Evolutionary conservation across 2,888 invertebrate species (phyloP).

Genomic region (Drosophila flavopinicola): DNA sequence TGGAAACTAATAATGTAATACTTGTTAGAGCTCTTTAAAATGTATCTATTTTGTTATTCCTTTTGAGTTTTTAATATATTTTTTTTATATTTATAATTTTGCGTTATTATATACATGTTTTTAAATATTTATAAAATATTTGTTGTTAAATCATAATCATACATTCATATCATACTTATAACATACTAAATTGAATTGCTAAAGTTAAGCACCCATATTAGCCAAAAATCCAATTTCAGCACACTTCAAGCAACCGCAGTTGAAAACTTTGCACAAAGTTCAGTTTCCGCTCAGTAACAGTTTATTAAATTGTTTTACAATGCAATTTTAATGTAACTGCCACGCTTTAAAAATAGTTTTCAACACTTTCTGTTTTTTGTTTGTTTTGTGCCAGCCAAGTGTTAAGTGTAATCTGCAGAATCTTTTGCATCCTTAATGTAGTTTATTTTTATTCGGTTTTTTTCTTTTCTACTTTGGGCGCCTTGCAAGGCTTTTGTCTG

Average conservation of each 20-base stretch:
- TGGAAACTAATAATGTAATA: too few species aligned
- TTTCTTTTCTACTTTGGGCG: constrained; percentile 7
- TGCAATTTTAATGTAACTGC: constrained; percentile 20
- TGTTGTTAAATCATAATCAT: too few species aligned
- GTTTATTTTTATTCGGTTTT: constrained; percentile 10
- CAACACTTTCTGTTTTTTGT: background rate
- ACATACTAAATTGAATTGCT: background rate
- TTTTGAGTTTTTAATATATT: too few species aligned
- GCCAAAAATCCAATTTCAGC: background rate
- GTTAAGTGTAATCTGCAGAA: constrained; percentile 18
- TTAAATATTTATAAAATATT: too few species aligned
- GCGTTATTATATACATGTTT: too few species aligned
- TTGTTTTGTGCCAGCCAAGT: constrained; percentile 10
- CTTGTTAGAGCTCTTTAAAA: too few species aligned
- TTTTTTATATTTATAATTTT: too few species aligned
- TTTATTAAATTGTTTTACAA: constrained; percentile 22
- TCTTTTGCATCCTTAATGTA: constrained; percentile 18
- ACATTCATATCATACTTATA: too few species aligned
- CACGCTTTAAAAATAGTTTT: constrained; percentile 20
- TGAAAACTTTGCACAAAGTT: constrained; percentile 1
- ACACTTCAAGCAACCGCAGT: background rate
- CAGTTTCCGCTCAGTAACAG: background rate
- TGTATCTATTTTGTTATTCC: too few species aligned
- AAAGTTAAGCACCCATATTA: constrained; percentile 1
- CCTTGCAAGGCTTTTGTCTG: constrained; percentile 42